phyloP scores from a whole-genome alignment of 2,888 invertebrate species.

The Linnaemya tessellans region DNA sequence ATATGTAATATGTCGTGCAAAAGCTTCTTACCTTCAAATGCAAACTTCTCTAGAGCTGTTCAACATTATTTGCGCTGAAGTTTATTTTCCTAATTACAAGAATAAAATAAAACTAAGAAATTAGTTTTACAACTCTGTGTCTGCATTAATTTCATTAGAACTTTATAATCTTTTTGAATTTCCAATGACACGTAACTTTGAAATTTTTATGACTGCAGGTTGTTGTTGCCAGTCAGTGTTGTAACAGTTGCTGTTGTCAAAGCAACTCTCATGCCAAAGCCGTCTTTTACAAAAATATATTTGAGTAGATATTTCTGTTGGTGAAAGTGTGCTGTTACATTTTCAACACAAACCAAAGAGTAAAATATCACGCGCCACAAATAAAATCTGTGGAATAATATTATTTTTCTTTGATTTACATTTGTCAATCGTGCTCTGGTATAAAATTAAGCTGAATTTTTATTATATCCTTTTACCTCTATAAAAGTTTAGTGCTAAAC shows the following conservation, averaged over 20 bases:
- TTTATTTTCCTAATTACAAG: constrained; percentile 16
- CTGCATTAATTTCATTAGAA: constrained; percentile 41
- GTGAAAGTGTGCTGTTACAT: not conserved
- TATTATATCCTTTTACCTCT: not conserved
- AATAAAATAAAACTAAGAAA: constrained; percentile 54
- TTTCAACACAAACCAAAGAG: constrained; percentile 28
- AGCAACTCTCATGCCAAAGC: not conserved
- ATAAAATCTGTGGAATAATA: constrained; percentile 58
- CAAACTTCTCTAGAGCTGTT: not conserved
- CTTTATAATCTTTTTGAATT: constrained; percentile 51
- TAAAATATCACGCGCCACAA: constrained; percentile 64
- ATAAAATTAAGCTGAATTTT: not conserved
- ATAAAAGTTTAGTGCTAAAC: too few relatives aligned
- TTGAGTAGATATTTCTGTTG: not conserved
- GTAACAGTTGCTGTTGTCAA: constrained; percentile 9
- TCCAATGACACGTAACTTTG: constrained; percentile 58
- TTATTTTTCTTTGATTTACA: not conserved
- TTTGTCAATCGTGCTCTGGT: not conserved
- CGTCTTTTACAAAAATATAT: not conserved
- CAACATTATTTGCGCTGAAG: not conserved
- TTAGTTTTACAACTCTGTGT: constrained; percentile 58
- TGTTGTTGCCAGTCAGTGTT: not conserved
- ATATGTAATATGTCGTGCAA: too few relatives aligned
- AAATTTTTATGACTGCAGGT: constrained; percentile 51
- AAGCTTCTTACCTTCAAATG: too few relatives aligned